Percentiles rank a stretch among this genome's conserved stretches.
Evolutionary conservation across 2,888 invertebrate genomes (phyloP).

Genomic region (Pecten maximus): DNA sequence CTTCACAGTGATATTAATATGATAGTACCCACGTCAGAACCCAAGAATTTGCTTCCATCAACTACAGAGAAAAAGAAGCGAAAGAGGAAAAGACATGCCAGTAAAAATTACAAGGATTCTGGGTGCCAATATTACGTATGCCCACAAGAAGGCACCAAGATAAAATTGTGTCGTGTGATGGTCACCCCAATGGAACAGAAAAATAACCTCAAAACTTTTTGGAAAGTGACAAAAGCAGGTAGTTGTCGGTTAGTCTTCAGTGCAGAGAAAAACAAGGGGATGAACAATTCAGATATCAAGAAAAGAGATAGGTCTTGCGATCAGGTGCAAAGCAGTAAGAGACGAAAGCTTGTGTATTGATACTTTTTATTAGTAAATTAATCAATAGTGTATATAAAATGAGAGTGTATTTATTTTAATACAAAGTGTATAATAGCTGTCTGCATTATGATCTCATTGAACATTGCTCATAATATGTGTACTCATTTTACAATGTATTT

Average conservation of each 20-base stretch:
- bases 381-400: not conserved
- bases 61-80: slow-evolving; percentile 22
- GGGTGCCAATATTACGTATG: slow-evolving; percentile 53
- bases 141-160: slow-evolving; percentile 60
- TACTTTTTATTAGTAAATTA: not conserved
- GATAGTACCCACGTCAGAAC: not conserved
- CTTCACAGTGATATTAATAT: not conserved
- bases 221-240: slow-evolving; percentile 71
- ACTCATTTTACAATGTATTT: not conserved
- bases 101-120: slow-evolving; percentile 5
- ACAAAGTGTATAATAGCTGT: not conserved
- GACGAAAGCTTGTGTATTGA: not conserved
- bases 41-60: not conserved
- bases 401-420: not conserved
- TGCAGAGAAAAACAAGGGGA: slow-evolving; percentile 58
- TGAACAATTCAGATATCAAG: slow-evolving; percentile 47
- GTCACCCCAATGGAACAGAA: slow-evolving; percentile 54
- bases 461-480: not conserved
- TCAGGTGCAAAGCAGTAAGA: not conserved
- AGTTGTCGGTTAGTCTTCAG: slow-evolving; percentile 72
- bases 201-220: slow-evolving; percentile 65
- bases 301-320: not conserved
- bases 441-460: not conserved
- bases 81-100: slow-evolving; percentile 15
- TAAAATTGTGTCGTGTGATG: slow-evolving; percentile 59